These are phyloP conservation scores for Tiliacea aurago DNA, from an alignment of 2,888 invertebrate species.

Conservation along the genomic window DNA sequence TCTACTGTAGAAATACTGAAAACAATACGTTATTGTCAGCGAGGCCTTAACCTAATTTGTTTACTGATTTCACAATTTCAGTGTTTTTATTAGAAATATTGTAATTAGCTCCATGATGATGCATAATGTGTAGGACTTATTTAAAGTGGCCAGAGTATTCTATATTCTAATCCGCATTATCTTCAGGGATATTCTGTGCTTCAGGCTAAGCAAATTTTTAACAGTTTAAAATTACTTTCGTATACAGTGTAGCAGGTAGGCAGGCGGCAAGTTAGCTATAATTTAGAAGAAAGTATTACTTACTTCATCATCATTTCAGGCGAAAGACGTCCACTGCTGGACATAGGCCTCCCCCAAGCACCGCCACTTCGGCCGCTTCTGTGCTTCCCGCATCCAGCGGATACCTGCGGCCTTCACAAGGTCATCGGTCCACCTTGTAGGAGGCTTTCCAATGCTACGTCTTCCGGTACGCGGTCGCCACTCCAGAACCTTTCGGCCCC, in stretches of 20 bases:
- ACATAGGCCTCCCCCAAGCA: too few relatives aligned
- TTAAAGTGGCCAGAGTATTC: not conserved
- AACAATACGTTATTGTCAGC: constrained; percentile 71
- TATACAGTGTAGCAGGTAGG: not conserved
- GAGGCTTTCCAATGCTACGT: too few relatives aligned
- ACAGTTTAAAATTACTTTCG: constrained; percentile 5
- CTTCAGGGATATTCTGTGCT: constrained; percentile 8
- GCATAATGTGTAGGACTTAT: constrained; percentile 12
- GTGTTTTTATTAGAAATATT: constrained; percentile 44
- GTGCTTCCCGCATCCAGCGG: too few relatives aligned
- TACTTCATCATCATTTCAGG: too few relatives aligned
- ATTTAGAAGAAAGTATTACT: not conserved
- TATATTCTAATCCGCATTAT: constrained; percentile 12
- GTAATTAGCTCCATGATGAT: constrained; percentile 37
- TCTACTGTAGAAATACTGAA: constrained; percentile 53
- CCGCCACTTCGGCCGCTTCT: too few relatives aligned
- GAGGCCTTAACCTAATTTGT: constrained; percentile 70
- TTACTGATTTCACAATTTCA: constrained; percentile 61
- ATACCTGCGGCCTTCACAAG: too few relatives aligned
- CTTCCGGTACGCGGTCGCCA: too few relatives aligned
- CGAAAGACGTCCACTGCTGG: too few relatives aligned
- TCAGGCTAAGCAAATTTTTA: constrained; percentile 42
- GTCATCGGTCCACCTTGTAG: too few relatives aligned
- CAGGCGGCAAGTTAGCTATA: not conserved
- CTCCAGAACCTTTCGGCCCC: too few relatives aligned